Evolutionary conservation across 92 coral and sea anemone species (phyloP), one percentile per base, ranked within the genome.

Genomic region (Palythoa caribaeorum): DNA sequence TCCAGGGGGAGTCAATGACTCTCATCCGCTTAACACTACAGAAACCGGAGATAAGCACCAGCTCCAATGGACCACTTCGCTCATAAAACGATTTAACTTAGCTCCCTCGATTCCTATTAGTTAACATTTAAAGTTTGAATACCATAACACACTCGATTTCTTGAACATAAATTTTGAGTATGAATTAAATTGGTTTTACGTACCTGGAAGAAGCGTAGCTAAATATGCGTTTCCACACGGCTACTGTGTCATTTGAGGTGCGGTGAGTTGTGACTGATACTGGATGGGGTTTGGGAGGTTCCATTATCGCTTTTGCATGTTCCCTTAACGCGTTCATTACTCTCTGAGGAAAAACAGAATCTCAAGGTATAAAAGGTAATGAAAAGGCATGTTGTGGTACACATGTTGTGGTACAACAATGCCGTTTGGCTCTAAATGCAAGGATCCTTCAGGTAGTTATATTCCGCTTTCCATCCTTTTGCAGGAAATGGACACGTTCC

Each of bases 191-290:
- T 40, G 5, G 50, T 3, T n/a, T 76, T 10, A 71, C 79, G 53
- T 74, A 96, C 98, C 98, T 96, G 28, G 95, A 85, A 20, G 96
- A 90, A 20, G 98, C 92, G 36, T 95, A 96, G 71, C 94, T 90
- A 83, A 97, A 97, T 10, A 97, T 97, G 73, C 95, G 96, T 88
- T 95, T 95, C 99, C 99, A 97, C 13, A 97, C 98, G 2, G 96
- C 96, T 52, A 94, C 96, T 6, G 99, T 95, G 90, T 97, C 98
- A 83, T 94, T 92, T 70, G 90, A 92, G 15, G 98, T 95, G 40
- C 95, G 94, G 90, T 94, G 96, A n/a, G 99, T 97, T 16, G 98
- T 94, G 11, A 97, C 99, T 1, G 99, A 95, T 21, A 92, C 98
- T 15, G 99, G 88, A 17, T 80, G 92, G 0, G 97, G 96, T 66